These are phyloP conservation scores for Pangasianodon gigas DNA, from an alignment of 2,113 vertebrate genomes.

Conservation along the genomic window DNA sequence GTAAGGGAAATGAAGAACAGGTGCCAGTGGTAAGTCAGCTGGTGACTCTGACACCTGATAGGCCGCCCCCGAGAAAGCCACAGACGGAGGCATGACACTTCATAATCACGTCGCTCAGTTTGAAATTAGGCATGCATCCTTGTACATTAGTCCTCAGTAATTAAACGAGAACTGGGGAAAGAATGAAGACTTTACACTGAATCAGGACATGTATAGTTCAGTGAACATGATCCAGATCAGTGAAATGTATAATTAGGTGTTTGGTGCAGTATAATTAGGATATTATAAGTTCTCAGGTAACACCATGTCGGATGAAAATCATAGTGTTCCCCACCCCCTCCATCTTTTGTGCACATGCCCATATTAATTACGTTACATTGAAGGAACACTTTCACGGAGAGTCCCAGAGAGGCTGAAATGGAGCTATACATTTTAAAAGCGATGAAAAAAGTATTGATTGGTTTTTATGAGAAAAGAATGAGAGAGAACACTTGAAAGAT, in stretches of 20 bases:
- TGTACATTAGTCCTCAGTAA: not conserved
- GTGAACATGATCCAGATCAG: not conserved
- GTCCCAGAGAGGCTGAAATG: not conserved
- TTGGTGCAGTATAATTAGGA: not conserved
- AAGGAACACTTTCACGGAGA: not conserved
- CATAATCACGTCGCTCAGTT: not conserved
- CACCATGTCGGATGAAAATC: not conserved
- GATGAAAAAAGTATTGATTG: too few relatives aligned
- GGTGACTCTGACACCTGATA: not conserved
- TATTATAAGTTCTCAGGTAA: not conserved
- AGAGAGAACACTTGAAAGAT: not conserved
- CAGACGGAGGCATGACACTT: not conserved
- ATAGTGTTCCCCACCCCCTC: too few relatives aligned
- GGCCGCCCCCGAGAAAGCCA: not conserved
- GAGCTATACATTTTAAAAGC: not conserved
- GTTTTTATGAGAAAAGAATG: not conserved
- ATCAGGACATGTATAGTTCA: not conserved
- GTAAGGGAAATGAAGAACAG: slow-evolving; percentile 11
- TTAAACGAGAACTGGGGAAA: not conserved
- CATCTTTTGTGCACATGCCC: not conserved
- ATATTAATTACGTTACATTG: not conserved
- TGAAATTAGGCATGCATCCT: not conserved
- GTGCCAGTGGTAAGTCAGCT: not conserved
- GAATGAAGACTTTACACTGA: not conserved
- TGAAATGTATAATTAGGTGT: not conserved